Base-by-base conservation (phyloP, 2,888 invertebrate species). In the Osmoderma eremita region DNA sequence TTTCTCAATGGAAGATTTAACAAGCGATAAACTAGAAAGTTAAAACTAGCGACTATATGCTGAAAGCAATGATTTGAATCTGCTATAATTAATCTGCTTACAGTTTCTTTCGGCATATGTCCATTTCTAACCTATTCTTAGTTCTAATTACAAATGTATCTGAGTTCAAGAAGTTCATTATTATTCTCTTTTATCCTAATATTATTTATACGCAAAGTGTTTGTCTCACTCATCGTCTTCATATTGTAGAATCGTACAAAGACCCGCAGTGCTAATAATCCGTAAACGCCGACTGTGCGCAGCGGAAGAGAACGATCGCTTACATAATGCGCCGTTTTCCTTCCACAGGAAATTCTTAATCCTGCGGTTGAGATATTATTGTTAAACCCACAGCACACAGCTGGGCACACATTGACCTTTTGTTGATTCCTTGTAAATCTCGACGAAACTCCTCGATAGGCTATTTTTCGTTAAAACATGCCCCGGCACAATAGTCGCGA, bases 381-480 rank as follows among this genome's bases (percentile, higher is more conserved):
- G n/a, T n/a, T n/a, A n/a, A n/a, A n/a, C n/a, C n/a, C n/a, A n/a
- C n/a, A n/a, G n/a, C n/a, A n/a, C n/a, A 65, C 48, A 30, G 17
- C 73, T 73, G 73, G 73, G 73, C 71, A 73, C 67, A 73, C 72
- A 73, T 70, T 71, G 72, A 68, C 61, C 70, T 72, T 70, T 62
- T 66, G 67, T 54, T 2, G 45, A 65, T 45, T 67, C 45, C 62
- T 62, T 67, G 63, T 67, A 53, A 67, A 67, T 67, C 61, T 66
- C 48, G 30, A 49, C 50, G 24, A 66, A 66, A 66, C 50, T 66
- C 61, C n/a, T n/a, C n/a, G 67, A 62, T 48, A 53, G 56, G 65
- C 58, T 65, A 56, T 56, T 65, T 65, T 63, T 39, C 51, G 30
- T 6, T 53, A 63, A 63, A 53, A 51, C 53, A 51, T 53, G 45